Evolutionary conservation across 2,113 vertebrate genomes (phyloP).

Genomic region (Empidonax traillii): DNA sequence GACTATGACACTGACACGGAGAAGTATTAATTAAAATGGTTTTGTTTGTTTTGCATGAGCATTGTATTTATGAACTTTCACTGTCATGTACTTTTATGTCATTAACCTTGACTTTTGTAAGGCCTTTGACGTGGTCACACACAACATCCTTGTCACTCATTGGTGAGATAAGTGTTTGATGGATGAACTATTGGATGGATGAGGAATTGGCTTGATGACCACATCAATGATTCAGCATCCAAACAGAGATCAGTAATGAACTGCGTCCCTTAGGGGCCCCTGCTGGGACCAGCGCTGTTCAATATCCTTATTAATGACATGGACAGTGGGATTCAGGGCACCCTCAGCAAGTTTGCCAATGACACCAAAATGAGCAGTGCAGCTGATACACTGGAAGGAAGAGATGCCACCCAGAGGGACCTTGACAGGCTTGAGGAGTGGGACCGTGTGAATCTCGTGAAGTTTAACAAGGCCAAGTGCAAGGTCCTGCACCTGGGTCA

Average conservation of each 20-base stretch:
- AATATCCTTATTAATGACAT: neutral
- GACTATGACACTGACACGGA: neutral
- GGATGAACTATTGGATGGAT: rapidly evolving
- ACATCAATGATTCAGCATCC: neutral
- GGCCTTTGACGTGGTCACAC: neutral
- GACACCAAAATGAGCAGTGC: neutral
- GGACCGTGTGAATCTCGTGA: neutral
- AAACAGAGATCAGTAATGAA: neutral
- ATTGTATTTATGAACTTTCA: rapidly evolving
- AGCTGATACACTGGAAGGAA: neutral
- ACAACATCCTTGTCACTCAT: neutral
- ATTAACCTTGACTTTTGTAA: neutral
- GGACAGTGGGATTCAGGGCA: neutral
- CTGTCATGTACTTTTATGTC: rapidly evolving
- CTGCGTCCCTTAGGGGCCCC: too few relatives aligned
- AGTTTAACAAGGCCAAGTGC: neutral
- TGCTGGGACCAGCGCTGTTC: neutral
- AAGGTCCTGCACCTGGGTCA: neutral
- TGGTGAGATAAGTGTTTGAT: neutral
- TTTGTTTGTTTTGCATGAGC: neutral
- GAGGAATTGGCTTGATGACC: neutral
- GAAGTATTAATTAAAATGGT: neutral
- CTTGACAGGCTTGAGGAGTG: neutral
- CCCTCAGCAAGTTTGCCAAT: neutral
- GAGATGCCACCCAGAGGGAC: neutral